Evolutionary conservation across 2,888 invertebrate genomes (phyloP).

Genomic region (Brachyopa scutellaris): DNA sequence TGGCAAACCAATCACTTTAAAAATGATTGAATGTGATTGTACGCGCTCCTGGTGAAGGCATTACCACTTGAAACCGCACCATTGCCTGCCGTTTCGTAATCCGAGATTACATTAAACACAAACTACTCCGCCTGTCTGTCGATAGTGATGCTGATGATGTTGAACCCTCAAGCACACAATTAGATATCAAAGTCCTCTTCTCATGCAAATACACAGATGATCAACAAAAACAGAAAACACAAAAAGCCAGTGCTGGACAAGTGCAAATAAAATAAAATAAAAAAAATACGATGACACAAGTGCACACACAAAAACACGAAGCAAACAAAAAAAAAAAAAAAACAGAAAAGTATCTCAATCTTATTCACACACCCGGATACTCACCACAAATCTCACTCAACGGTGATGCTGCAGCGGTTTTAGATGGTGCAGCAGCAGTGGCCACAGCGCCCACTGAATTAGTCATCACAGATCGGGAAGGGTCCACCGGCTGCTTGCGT

Average conservation of each 20-base stretch:
- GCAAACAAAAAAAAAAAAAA: background rate
- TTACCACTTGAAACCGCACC: slow-evolving; percentile 5
- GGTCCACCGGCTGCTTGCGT: slow-evolving; percentile 36
- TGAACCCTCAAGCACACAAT: slow-evolving; percentile 23
- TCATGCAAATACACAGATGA: slow-evolving; percentile 50
- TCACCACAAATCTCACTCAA: slow-evolving; percentile 69
- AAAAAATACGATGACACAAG: slow-evolving; percentile 35
- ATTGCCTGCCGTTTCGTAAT: slow-evolving; percentile 37
- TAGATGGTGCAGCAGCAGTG: slow-evolving; percentile 56
- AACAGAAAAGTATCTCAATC: slow-evolving; percentile 27
- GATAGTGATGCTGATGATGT: slow-evolving; percentile 11
- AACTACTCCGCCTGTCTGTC: background rate
- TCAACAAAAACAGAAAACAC: slow-evolving; percentile 23
- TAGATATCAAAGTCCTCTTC: slow-evolving; percentile 47
- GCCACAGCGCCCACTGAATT: slow-evolving; percentile 74
- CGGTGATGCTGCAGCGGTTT: slow-evolving; percentile 55
- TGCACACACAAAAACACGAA: slow-evolving; percentile 52
- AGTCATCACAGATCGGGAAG: slow-evolving; percentile 76
- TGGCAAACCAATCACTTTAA: slow-evolving; percentile 26
- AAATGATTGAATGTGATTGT: background rate
- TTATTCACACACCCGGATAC: slow-evolving; percentile 53
- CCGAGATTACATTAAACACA: slow-evolving; percentile 24
- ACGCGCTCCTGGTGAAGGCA: slow-evolving; percentile 20
- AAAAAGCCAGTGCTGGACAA: slow-evolving; percentile 49
- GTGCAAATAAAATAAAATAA: slow-evolving; percentile 57